phyloP scores from a whole-genome alignment of 2,797 vertebrate genomes.

The Hipposideros larvatus region DNA sequence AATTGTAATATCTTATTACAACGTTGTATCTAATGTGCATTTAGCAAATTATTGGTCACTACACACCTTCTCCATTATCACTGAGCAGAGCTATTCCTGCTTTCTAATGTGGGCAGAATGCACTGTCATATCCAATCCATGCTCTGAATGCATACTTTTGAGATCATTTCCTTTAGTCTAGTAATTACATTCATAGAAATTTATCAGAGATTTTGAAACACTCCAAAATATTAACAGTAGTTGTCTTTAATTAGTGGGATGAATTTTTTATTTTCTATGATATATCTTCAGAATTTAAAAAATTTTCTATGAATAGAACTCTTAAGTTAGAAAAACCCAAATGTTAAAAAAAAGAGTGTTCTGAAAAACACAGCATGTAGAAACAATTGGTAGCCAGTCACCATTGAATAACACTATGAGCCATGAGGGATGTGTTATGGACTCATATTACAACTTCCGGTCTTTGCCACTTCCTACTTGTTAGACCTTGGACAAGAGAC shows the following conservation, averaged over 20 bases:
- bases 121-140: neutral
- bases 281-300: neutral
- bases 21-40: neutral
- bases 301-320: neutral
- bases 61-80: neutral
- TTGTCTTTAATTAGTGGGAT: neutral
- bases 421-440: neutral
- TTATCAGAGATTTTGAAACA: slow-evolving; percentile 33
- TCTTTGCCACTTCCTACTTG: neutral
- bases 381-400: neutral
- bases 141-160: neutral
- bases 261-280: neutral
- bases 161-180: neutral
- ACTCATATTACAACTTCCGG: neutral
- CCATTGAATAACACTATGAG: neutral
- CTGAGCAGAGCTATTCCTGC: neutral
- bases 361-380: neutral
- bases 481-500: neutral
- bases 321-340: neutral
- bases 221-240: slow-evolving; percentile 4
- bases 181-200: slow-evolving; percentile 19
- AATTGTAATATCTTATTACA: neutral
- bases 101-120: neutral
- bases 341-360: neutral
- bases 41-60: neutral